A percentile compares a stretch with the other conserved stretches of the same genome.
Evolutionary conservation across 2,113 vertebrate genomes (phyloP).

Genomic region (Gorsachius goisagi): DNA sequence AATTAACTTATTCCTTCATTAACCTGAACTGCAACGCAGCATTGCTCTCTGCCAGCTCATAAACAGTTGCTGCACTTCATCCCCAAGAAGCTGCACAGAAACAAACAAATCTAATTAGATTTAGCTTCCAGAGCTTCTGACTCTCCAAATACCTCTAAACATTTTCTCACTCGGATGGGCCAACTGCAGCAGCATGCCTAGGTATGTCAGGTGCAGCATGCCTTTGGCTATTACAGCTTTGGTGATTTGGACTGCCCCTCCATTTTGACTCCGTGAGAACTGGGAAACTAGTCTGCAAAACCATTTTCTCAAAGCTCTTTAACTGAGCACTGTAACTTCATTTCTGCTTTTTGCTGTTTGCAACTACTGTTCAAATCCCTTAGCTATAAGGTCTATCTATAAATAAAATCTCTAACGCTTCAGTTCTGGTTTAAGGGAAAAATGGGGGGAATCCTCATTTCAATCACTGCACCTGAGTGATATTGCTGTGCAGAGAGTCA

Average conservation of each 20-base stretch:
- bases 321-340: neutral
- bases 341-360: neutral
- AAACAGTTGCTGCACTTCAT: neutral
- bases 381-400: neutral
- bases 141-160: neutral
- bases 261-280: neutral
- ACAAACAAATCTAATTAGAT: neutral
- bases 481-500: neutral
- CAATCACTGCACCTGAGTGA: neutral
- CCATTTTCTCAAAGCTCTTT: neutral
- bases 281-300: neutral
- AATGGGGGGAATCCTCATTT: neutral
- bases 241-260: neutral
- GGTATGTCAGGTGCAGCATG: neutral
- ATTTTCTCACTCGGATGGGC: neutral
- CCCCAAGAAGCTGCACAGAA: neutral
- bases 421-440: neutral
- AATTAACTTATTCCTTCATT: slow-evolving; percentile 28
- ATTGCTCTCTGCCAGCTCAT: slow-evolving; percentile 2
- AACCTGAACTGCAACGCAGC: neutral
- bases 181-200: neutral
- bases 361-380: neutral
- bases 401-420: neutral
- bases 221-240: neutral
- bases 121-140: neutral